These are phyloP conservation scores for Leucoraja ocellata DNA, from an alignment of 2,797 vertebrate species.

Conservation along the genomic window DNA sequence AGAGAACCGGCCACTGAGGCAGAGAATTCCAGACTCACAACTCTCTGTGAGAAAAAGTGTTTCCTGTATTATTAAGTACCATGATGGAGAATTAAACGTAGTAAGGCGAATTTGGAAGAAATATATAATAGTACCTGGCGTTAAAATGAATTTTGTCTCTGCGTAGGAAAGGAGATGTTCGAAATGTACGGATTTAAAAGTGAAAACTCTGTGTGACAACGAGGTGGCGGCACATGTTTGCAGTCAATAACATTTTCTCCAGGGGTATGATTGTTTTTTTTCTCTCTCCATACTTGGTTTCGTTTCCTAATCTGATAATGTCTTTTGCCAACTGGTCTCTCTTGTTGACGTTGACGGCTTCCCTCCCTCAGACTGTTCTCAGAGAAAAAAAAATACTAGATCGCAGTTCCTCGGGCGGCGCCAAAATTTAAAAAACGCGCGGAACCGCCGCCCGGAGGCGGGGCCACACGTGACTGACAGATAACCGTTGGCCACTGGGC, in stretches of 20 bases:
- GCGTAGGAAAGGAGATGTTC: background rate
- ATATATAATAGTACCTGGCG: background rate
- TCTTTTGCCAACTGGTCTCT: background rate
- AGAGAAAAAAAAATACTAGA: no score
- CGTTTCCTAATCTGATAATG: background rate
- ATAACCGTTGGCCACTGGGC: background rate
- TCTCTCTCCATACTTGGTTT: background rate
- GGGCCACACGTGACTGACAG: background rate
- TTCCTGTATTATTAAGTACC: background rate
- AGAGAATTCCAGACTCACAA: no score
- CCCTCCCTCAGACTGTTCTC: constrained; percentile 5
- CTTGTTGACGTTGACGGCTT: no score
- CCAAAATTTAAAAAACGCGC: constrained; percentile 33
- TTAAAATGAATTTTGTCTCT: background rate
- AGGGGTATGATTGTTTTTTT: no score
- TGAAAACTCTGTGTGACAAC: background rate
- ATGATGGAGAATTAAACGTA: background rate
- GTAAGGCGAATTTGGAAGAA: background rate
- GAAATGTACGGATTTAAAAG: background rate
- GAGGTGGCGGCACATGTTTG: rapidly evolving
- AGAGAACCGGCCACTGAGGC: no score
- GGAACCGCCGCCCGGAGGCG: no score
- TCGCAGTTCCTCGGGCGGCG: background rate
- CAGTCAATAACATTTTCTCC: background rate
- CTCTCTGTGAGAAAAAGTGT: no score